phyloP scores from a whole-genome alignment of 2,797 vertebrate species.

The Eutrigla gurnardus region DNA sequence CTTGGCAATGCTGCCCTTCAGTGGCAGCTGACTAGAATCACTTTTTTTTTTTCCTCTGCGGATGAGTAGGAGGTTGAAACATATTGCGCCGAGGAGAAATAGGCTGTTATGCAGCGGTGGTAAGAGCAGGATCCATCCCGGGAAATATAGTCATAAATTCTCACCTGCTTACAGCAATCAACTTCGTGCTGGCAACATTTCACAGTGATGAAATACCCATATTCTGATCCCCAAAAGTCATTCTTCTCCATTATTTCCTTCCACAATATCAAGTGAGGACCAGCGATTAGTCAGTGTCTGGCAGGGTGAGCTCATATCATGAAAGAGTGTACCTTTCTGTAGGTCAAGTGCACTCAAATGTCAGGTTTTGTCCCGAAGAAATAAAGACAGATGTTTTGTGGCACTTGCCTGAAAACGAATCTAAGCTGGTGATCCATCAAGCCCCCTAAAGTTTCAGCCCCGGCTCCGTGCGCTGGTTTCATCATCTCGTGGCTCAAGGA shows the following conservation, averaged over 20 bases:
- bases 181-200: slow-evolving; percentile 50
- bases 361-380: slow-evolving; percentile 70
- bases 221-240: slow-evolving; percentile 50
- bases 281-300: slow-evolving; percentile 58
- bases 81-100: slow-evolving; percentile 8
- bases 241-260: slow-evolving; percentile 56
- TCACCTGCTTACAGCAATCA: slow-evolving; percentile 36
- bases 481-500: slow-evolving; percentile 68
- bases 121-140: slow-evolving; percentile 5
- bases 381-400: slow-evolving; percentile 75
- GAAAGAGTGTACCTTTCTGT: slow-evolving; percentile 54
- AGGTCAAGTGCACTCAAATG: slow-evolving; percentile 74
- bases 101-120: slow-evolving; percentile 11
- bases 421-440: slow-evolving; percentile 74
- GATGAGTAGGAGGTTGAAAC: slow-evolving; percentile 29
- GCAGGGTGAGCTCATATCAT: slow-evolving; percentile 48
- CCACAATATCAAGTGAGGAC: slow-evolving; percentile 36
- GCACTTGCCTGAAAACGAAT: slow-evolving; percentile 72
- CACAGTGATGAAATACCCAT: slow-evolving; percentile 43
- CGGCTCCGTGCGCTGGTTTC: slow-evolving; percentile 58
- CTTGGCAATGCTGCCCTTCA: slow-evolving; percentile 85
- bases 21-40: slow-evolving; percentile 78
- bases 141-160: slow-evolving; percentile 32
- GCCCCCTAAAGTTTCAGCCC: slow-evolving; percentile 50
- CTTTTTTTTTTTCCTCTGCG: slow-evolving; percentile 56